Conservation (phyloP, 2,113 vertebrate species). For the Gallinago undulata region DNA sequence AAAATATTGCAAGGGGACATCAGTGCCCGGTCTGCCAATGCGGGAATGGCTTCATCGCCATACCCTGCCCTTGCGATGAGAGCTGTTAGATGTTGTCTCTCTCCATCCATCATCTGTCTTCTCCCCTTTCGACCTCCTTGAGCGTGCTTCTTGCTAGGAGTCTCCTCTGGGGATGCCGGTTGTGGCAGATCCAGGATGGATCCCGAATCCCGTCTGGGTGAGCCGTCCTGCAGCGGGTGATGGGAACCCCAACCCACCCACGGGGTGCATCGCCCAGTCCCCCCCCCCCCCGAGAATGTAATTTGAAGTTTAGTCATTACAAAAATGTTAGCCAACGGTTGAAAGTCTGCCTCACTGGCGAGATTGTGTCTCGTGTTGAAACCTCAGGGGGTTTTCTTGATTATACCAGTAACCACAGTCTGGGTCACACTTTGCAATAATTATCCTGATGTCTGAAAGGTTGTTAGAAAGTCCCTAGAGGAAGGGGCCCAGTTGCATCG, state of each 20-base stretch:
- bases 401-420: constrained; percentile 38
- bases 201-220: not conserved
- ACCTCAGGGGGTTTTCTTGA: constrained; percentile 7
- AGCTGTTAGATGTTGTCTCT: not conserved
- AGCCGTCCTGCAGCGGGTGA: not conserved
- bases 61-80: not conserved
- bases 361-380: not conserved
- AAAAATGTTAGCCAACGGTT: not conserved
- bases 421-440: constrained; percentile 57
- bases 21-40: not conserved
- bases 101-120: not conserved
- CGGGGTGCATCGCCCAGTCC: not conserved
- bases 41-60: not conserved
- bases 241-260: rapidly evolving
- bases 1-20: not conserved
- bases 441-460: constrained; percentile 48
- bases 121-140: not conserved
- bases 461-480: constrained; percentile 34
- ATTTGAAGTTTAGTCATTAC: not conserved
- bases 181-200: not conserved
- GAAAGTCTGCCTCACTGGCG: not conserved
- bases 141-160: not conserved
- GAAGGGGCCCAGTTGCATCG: not conserved
- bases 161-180: not conserved
- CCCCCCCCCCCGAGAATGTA: not conserved